phyloP scores from a whole-genome alignment of 2,888 invertebrate genomes.

The Barypeithes pellucidus region DNA sequence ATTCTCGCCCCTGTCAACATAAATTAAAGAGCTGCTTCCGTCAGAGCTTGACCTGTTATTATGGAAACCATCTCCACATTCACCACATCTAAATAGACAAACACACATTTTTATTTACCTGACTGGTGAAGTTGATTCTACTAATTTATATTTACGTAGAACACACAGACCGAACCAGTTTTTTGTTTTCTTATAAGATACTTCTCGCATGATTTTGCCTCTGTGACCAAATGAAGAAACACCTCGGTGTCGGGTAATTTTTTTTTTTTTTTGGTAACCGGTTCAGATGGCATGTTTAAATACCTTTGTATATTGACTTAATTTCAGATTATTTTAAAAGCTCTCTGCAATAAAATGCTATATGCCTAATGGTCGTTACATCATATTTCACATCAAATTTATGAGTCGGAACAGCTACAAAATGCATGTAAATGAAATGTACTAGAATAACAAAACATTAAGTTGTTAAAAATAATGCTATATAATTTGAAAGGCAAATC shows the following conservation, averaged over 20 bases:
- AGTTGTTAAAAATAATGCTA: slow-evolving; percentile 10
- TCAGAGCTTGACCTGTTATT: slow-evolving; percentile 50
- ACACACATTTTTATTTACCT: slow-evolving; percentile 56
- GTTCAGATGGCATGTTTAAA: slow-evolving; percentile 32
- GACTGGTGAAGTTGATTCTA: slow-evolving; percentile 51
- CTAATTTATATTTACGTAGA: slow-evolving; percentile 55
- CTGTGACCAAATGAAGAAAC: slow-evolving; percentile 47
- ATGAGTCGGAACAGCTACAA: slow-evolving; percentile 25
- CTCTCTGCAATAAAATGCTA: slow-evolving; percentile 35
- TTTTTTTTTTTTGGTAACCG: slow-evolving; percentile 39
- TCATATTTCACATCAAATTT: slow-evolving; percentile 27
- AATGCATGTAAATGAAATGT: slow-evolving; percentile 27
- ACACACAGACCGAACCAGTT: slow-evolving; percentile 52
- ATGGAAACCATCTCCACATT: slow-evolving; percentile 43
- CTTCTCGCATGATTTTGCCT: slow-evolving; percentile 31
- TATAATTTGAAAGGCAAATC: slow-evolving; percentile 14
- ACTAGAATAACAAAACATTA: slow-evolving; percentile 12
- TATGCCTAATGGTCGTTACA: slow-evolving; percentile 33
- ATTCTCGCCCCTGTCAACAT: slow-evolving; percentile 41
- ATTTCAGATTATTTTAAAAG: slow-evolving; percentile 33
- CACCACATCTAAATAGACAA: slow-evolving; percentile 55
- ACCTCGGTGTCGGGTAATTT: slow-evolving; percentile 34
- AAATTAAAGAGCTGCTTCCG: slow-evolving; percentile 38
- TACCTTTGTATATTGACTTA: slow-evolving; percentile 22
- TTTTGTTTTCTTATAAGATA: slow-evolving; percentile 35